These are phyloP conservation scores for Caloenas nicobarica DNA, from an alignment of 2,113 vertebrate genomes.

Conservation along the genomic window DNA sequence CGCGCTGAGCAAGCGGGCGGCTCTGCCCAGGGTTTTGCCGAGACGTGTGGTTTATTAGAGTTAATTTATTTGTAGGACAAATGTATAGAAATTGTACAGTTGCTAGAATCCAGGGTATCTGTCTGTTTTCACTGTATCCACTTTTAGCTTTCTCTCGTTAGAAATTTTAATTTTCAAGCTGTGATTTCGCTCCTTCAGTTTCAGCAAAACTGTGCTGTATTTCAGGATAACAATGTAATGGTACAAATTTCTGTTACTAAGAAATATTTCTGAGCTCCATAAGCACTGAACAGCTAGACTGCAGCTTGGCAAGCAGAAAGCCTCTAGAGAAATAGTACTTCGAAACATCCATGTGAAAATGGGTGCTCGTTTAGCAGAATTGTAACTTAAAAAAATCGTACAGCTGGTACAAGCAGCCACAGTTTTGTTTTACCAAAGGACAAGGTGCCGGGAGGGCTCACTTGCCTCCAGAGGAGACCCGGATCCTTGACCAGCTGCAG, in stretches of 20 bases:
- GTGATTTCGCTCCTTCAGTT: background rate
- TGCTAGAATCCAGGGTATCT: background rate
- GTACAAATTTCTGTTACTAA: background rate
- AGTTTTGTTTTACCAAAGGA: background rate
- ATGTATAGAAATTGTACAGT: background rate
- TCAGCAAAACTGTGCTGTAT: background rate
- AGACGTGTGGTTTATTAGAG: too few species aligned
- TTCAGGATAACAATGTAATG: background rate
- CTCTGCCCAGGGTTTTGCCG: too few species aligned
- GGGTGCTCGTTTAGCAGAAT: background rate
- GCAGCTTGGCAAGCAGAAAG: background rate
- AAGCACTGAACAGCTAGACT: background rate
- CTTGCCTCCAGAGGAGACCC: background rate
- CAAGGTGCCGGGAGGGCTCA: background rate
- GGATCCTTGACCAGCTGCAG: background rate
- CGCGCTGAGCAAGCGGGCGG: too few species aligned
- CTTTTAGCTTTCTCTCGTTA: background rate
- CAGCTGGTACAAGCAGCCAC: background rate
- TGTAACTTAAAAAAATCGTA: background rate
- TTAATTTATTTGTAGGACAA: too few species aligned
- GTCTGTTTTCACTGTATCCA: fast-evolving
- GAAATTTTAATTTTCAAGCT: background rate
- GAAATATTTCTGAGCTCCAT: background rate
- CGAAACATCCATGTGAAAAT: background rate
- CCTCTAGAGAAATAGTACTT: background rate